Base-by-base conservation (phyloP, 1,140 invertebrate genomes). In the Neotoxoptera formosana region DNA sequence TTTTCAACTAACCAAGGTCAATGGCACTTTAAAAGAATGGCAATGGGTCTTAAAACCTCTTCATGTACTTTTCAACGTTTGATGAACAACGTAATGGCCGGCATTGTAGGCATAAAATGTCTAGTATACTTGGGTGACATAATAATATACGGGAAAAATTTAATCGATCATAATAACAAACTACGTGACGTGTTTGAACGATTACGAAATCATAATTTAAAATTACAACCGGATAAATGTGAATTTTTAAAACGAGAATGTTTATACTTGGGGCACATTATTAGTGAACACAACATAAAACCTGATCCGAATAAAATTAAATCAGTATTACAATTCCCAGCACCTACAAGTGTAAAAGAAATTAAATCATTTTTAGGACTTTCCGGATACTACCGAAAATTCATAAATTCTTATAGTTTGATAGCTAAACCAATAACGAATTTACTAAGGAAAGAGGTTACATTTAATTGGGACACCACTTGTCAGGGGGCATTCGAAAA, bases 231-330 rank as follows among this genome's bases (percentile, higher is more conserved):
- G 7, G 17, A 17, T 1, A 95, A 95, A 94, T 95, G 95, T 91
- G n/a, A 94, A 7, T 95, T 95, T 94, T 47, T 93, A 21, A 60
- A 92, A 34, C 34, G 89, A 23, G 94, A 94, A 81, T 94, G 95
- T 0, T 84, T 81, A 45, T 95, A 95, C 81, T 94, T 96, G n/a
- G 96, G 95, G 0, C 95, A 95, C 45, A 30, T 95, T 2, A 94
- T 96, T 17, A 93, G 94, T 34, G 91, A 91, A 51, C 93, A 95
- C 90, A 95, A 95, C n/a, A 94, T 96, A 3, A 67, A 94, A n/a
- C 93, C 94, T 7, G 94, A 95, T 87, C 94, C 95, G 7, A 94
- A 94, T 1, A 95, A 96, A 94, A 94, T 95, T 0, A n/a, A 93
- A 11, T 95, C 95, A 0, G 94, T 96, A 0, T 56, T 92, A 11